Evolutionary conservation across 2,888 invertebrate species (phyloP).

Genomic region (Operophtera brumata): DNA sequence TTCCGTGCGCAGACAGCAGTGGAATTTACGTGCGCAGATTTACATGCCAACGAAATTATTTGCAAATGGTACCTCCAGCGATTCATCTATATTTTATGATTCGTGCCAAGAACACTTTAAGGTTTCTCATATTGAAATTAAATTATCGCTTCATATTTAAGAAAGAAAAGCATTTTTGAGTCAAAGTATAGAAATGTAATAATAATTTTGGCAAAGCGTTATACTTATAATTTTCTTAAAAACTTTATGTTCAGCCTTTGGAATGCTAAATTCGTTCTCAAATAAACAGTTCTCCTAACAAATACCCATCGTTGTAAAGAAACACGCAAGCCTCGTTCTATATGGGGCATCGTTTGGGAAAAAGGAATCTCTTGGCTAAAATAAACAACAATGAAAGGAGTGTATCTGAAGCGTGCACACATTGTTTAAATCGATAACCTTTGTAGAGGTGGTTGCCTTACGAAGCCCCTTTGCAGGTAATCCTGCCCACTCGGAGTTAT

Average conservation of each 20-base stretch:
- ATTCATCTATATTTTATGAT: conserved; percentile 69
- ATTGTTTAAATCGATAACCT: conserved; percentile 78
- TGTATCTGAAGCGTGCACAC: conserved; percentile 62
- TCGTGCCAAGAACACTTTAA: conserved; percentile 48
- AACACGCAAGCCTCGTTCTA: conserved; percentile 24
- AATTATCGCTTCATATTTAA: conserved; percentile 15
- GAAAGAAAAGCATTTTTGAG: not conserved
- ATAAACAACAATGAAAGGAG: conserved; percentile 55
- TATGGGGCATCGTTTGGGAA: conserved; percentile 27
- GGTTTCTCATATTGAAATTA: conserved; percentile 43
- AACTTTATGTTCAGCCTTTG: not conserved
- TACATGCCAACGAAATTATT: conserved; percentile 77
- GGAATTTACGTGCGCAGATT: conserved; percentile 78
- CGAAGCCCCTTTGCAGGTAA: conserved; percentile 78
- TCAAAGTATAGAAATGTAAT: not conserved
- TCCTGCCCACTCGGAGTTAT: conserved; percentile 81
- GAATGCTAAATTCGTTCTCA: not conserved
- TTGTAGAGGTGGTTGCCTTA: conserved; percentile 74
- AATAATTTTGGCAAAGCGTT: not conserved
- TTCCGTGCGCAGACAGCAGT: conserved; percentile 76
- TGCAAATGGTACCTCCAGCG: conserved; percentile 68
- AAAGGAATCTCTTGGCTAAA: conserved; percentile 37
- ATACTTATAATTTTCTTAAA: not conserved
- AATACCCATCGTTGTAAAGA: conserved; percentile 17
- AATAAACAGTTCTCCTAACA: conserved; percentile 4